Base-by-base conservation (phyloP, 2,888 invertebrate species). In the Cistogaster globosa region DNA sequence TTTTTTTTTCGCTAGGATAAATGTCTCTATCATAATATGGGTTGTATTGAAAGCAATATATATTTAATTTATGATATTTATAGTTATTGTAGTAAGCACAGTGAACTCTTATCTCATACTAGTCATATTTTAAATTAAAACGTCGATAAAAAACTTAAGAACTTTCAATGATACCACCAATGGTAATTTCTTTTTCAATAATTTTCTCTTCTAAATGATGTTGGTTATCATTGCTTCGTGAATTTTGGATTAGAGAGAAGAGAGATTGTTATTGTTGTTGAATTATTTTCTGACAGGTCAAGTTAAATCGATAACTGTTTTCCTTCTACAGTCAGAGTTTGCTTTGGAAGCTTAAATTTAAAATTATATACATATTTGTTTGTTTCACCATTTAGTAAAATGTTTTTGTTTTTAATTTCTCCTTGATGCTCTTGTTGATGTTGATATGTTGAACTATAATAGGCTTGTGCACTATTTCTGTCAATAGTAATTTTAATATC, bases 91-190 rank as follows among this genome's bases (percentile, higher is more conserved):
- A n/a, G n/a, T n/a, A n/a, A n/a, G n/a, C n/a, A n/a, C n/a, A n/a
- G n/a, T n/a, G n/a, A n/a, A n/a, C n/a, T n/a, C n/a, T n/a, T n/a
- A n/a, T n/a, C n/a, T n/a, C n/a, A n/a, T n/a, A n/a, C n/a, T n/a
- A n/a, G n/a, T n/a, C n/a, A n/a, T n/a, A n/a, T n/a, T n/a, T n/a
- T 55, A 69, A 38, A 62, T 62, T 68, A 26, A 78, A 78, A 53
- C 69, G 78, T n/a, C 79, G 42, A 63, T 55, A 72, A 14, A 79
- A 79, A 26, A 79, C 72, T 53, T 45, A 14, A 45, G 62, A 18
- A 63, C 72, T 80, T 36, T 80, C 58, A 63, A 67, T 58, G n/a
- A 72, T 80, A 42, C 72, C 74, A 55, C 80, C 80, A 20, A 80
- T 74, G 22, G 63, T 65, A 26, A 9, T 62, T 63, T 80, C 71